phyloP scores from a whole-genome alignment of 2,113 vertebrate genomes.

The Leucoraja erinaceus region DNA sequence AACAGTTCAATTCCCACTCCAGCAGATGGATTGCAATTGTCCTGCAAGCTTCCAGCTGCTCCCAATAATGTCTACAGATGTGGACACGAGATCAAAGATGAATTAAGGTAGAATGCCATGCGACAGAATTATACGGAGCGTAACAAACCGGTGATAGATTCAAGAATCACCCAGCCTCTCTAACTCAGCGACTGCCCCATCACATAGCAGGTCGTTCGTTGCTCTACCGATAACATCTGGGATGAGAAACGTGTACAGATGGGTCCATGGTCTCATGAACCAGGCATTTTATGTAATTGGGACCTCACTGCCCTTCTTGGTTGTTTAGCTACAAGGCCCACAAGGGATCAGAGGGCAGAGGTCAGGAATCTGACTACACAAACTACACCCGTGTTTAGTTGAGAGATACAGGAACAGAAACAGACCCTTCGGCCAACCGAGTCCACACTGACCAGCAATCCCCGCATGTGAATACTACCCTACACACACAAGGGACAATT shows the following conservation, averaged over 20 bases:
- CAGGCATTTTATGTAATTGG: neutral
- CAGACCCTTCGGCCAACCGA: too few species aligned
- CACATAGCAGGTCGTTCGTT: neutral
- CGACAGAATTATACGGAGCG: neutral
- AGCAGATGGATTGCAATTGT: neutral
- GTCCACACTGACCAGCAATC: too few species aligned
- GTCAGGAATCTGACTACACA: neutral
- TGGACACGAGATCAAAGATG: conserved; percentile 3
- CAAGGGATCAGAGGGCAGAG: neutral
- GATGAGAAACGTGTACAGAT: neutral
- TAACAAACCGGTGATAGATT: neutral
- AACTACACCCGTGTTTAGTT: neutral
- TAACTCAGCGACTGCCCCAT: neutral
- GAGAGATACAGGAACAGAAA: too few species aligned
- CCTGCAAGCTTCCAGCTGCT: neutral
- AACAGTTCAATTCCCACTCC: neutral
- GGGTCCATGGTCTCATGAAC: too few species aligned
- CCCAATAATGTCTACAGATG: conserved; percentile 17
- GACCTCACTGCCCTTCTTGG: neutral
- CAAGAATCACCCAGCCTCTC: neutral
- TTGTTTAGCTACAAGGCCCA: neutral
- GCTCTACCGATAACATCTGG: neutral
- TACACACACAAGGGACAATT: too few species aligned
- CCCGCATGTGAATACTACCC: too few species aligned
- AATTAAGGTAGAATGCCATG: neutral